Percentiles rank a stretch among this genome's conserved stretches.
phyloP scores from a whole-genome alignment of 1,140 invertebrate species.

The Oncopeltus fasciatus region DNA sequence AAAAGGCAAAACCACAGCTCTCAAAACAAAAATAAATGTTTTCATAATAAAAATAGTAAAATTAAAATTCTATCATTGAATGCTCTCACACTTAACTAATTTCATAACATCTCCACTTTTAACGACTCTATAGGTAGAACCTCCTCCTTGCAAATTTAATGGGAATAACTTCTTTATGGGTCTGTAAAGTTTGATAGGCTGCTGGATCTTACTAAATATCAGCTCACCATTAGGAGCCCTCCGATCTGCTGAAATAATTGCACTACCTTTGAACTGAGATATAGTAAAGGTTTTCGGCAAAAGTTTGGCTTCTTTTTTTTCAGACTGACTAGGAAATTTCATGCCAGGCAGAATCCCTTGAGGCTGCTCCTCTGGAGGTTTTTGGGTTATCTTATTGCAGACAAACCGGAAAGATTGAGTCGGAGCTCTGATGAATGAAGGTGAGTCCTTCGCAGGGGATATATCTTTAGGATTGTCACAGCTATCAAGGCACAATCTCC shows the following conservation, averaged over 20 bases:
- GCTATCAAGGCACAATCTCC: neutral
- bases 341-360: neutral
- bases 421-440: conserved; percentile 1
- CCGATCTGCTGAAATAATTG: neutral
- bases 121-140: neutral
- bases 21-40: too few relatives aligned
- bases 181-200: neutral
- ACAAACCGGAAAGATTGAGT: neutral
- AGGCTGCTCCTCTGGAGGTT: neutral
- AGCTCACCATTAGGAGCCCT: neutral
- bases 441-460: neutral
- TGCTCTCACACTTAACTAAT: neutral
- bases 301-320: neutral
- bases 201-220: neutral
- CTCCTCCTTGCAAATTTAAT: neutral
- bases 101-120: conserved; percentile 6
- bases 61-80: too few relatives aligned
- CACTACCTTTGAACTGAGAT: neutral
- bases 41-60: too few relatives aligned
- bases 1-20: too few relatives aligned
- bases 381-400: neutral
- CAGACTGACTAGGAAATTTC: too few relatives aligned
- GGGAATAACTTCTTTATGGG: neutral
- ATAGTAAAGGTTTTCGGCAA: neutral
- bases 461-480: neutral